Conservation (phyloP, 1,140 invertebrate genomes). For the Frieseomelitta varia region DNA sequence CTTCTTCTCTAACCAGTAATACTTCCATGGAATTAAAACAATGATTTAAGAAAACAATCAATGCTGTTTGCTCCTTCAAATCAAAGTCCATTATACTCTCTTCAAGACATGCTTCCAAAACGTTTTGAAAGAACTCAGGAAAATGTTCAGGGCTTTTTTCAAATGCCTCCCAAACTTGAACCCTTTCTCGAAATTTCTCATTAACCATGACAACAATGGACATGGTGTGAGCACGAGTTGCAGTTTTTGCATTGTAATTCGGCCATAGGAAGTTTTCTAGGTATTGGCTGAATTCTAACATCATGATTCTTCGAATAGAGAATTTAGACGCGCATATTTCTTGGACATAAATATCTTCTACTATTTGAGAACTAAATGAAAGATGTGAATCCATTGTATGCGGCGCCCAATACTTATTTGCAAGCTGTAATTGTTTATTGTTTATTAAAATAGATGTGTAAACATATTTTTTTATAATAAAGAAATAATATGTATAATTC, state of each 20-base stretch:
- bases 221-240: conserved; percentile 92
- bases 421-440: conserved; percentile 84
- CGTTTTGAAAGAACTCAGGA: conserved; percentile 92
- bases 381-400: conserved; percentile 87
- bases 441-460: not conserved
- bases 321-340: conserved; percentile 91
- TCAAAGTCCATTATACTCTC: conserved; percentile 82
- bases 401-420: conserved; percentile 94
- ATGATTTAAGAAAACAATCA: conserved; percentile 97
- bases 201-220: conserved; percentile 99
- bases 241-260: conserved; percentile 89
- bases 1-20: conserved; percentile 94
- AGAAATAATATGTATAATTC: not conserved
- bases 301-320: conserved; percentile 94
- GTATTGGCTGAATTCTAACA: conserved; percentile 98
- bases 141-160: conserved; percentile 92
- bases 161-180: conserved; percentile 97
- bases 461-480: conserved; percentile 8
- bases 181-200: conserved; percentile 98
- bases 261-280: conserved; percentile 99
- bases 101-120: conserved; percentile 88
- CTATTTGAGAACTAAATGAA: conserved; percentile 88
- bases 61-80: conserved; percentile 91
- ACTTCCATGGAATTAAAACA: conserved; percentile 99
- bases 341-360: conserved; percentile 91